Conservation (phyloP, 2,888 invertebrate genomes). For the Cosmia pyralina region DNA sequence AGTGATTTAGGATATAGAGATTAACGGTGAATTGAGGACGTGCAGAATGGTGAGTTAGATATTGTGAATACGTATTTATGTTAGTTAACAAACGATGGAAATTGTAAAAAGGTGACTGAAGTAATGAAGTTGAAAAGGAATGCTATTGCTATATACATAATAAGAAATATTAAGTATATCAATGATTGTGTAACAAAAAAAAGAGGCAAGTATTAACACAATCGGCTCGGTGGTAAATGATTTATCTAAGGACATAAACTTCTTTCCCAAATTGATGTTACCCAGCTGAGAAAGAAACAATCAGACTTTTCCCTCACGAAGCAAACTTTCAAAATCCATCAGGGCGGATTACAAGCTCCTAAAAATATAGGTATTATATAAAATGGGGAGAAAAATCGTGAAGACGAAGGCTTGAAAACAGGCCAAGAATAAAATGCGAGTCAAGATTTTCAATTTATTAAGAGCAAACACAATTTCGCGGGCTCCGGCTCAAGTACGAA, state of each 20-base stretch:
- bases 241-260: conserved; percentile 47
- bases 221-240: conserved; percentile 39
- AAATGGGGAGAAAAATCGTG: conserved; percentile 62
- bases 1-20: not conserved
- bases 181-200: not conserved
- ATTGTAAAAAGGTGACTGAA: not conserved
- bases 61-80: too few relatives aligned
- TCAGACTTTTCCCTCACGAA: conserved; percentile 51
- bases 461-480: conserved; percentile 79
- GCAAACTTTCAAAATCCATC: conserved; percentile 60
- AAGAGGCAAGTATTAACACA: conserved; percentile 10
- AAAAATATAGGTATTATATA: conserved; percentile 60
- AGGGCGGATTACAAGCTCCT: conserved; percentile 57
- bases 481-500: conserved; percentile 69
- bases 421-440: conserved; percentile 68
- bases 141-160: not conserved
- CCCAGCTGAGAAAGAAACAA: conserved; percentile 56
- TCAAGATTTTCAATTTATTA: conserved; percentile 84
- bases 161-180: not conserved
- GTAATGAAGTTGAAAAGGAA: not conserved
- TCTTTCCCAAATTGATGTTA: conserved; percentile 47
- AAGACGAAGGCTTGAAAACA: conserved; percentile 60
- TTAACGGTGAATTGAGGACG: too few relatives aligned
- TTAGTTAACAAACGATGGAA: too few relatives aligned
- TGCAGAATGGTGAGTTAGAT: not conserved